A percentile compares a stretch with the other conserved stretches of the same genome.
Conservation (phyloP, 2,113 vertebrate genomes). For the Neodon shergylaensis region DNA sequence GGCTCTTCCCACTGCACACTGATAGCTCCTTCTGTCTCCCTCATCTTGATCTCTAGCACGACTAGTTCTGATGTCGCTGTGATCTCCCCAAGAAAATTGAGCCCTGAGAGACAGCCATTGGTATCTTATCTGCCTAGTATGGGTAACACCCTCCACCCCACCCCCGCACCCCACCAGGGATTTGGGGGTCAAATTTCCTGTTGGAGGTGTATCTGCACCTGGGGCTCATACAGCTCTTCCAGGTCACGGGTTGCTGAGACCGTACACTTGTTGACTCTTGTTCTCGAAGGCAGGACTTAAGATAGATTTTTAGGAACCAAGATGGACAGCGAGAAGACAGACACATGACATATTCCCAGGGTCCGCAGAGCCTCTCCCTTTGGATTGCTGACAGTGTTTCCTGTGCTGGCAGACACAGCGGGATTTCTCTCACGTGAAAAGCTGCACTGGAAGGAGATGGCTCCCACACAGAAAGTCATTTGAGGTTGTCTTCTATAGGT, state of each 20-base stretch:
- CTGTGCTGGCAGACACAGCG: not conserved
- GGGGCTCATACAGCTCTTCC: not conserved
- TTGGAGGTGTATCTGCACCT: not conserved
- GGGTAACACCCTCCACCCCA: not conserved
- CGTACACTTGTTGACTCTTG: not conserved
- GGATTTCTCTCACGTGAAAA: conserved; percentile 34
- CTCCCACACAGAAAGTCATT: conserved; percentile 1
- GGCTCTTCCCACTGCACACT: not conserved
- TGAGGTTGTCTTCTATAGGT: not conserved
- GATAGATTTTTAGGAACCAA: not conserved
- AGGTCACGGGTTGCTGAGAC: not conserved
- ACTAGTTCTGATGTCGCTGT: not conserved
- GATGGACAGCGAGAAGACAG: not conserved
- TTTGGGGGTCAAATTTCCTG: not conserved
- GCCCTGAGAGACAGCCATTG: not conserved
- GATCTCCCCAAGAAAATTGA: not conserved
- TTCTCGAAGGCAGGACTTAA: not conserved
- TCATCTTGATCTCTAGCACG: not conserved
- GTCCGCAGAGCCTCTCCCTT: not conserved
- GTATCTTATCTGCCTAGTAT: not conserved
- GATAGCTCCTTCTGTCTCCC: not conserved
- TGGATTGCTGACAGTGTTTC: not conserved
- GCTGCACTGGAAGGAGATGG: not conserved
- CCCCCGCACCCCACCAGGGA: too few relatives aligned
- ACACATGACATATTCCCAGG: not conserved